Evolutionary conservation across 2,888 invertebrate genomes (phyloP), one percentile per base, ranked within the genome.

Genomic region (Trichopria drosophilae): DNA sequence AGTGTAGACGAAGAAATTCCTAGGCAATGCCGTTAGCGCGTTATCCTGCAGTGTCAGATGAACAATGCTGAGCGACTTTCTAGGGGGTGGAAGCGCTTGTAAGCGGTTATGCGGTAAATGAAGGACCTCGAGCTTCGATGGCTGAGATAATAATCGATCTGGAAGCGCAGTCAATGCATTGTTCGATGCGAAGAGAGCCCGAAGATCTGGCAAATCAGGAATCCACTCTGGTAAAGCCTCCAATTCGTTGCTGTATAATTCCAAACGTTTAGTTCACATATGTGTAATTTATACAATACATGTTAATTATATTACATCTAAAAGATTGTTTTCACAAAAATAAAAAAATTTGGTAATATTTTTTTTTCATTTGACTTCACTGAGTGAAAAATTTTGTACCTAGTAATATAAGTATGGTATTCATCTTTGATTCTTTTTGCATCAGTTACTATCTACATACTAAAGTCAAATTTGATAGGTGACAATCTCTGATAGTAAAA

Each of bases 91-190:
- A 29, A 90, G 79, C 37, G 81, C 81, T 55, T 84, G 82, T 51
- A 91, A 80, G 72, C 85, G 85, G 68, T 91, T 91, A 74, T 89
- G 89, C 13, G 88, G 86, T 34, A 91, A 77, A 67, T 88, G 87
- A 16, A 90, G 76, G 24, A 85, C 87, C 60, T 85, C 85, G 26
- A 90, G 77, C 57, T 84, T 83, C 40, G 84, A 84, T 41, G 87
- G 82, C 74, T 89, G 87, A 63, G 86, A 86, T 61, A 90, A 83
- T 34, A 90, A 69, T 66, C 88, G 84, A 40, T 88, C 87, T 6
- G 88, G 88, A 9, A 90, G 77, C 9, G 82, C 81, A 22, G 82
- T 81, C 36, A 90, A 73, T 34, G 81, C 79, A 67, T 91, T 91
- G 71, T 89, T 86, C 60, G 85, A 86, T 12, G 88, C 90, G 63